Percentiles rank a stretch among this genome's conserved stretches.
phyloP scores from a whole-genome alignment of 2,797 vertebrate species.

The Zonotrichia albicollis region DNA sequence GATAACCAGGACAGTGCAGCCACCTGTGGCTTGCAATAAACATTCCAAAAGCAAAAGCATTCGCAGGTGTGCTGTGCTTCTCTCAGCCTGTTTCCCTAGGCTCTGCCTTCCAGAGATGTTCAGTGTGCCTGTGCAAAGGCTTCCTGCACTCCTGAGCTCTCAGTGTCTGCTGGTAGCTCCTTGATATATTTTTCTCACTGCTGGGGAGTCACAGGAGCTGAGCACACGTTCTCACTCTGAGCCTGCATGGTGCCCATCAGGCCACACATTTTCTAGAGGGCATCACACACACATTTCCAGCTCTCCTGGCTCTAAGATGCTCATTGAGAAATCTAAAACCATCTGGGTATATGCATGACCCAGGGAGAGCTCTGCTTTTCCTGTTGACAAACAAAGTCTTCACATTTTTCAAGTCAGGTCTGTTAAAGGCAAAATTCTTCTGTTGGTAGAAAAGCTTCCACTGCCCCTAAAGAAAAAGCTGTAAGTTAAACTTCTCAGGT shows the following conservation, averaged over 20 bases:
- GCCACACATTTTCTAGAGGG: neutral
- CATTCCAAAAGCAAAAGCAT: constrained; percentile 36
- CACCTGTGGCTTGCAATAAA: constrained; percentile 67
- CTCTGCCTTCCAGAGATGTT: neutral
- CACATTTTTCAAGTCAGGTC: neutral
- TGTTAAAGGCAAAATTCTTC: neutral
- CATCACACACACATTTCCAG: neutral
- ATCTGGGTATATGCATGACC: neutral
- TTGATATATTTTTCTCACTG: neutral
- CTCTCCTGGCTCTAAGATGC: neutral
- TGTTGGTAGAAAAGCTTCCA: neutral
- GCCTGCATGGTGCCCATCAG: accelerated
- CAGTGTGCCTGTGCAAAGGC: neutral
- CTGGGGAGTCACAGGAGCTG: neutral
- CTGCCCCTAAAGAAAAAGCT: neutral
- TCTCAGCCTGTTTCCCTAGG: neutral
- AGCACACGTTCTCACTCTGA: neutral
- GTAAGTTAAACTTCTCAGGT: neutral
- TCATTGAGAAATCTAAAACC: neutral
- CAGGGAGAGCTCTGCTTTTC: neutral
- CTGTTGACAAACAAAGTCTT: neutral
- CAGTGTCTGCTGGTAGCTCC: neutral
- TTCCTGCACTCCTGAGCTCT: neutral
- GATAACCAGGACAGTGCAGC: constrained; percentile 58
- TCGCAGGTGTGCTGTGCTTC: constrained; percentile 55